A percentile compares a stretch with the other conserved stretches of the same genome.
Evolutionary conservation across 1,140 invertebrate genomes (phyloP).

Genomic region (Drosophila miranda): DNA sequence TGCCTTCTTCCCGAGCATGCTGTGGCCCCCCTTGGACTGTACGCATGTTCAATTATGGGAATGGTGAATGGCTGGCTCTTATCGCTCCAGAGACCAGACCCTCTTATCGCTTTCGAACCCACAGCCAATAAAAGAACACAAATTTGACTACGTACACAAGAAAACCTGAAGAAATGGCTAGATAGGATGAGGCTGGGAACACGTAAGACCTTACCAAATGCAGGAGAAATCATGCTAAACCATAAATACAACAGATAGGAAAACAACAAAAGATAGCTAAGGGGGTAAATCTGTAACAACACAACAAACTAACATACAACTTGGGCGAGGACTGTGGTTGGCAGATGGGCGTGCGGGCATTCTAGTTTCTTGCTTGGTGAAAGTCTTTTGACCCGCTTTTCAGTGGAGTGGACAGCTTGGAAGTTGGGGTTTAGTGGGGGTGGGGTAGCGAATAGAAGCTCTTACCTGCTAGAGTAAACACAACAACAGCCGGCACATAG

Average conservation of each 20-base stretch:
- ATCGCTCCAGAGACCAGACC: conserved; percentile 19
- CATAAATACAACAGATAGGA: conserved; percentile 33
- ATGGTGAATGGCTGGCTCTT: conserved; percentile 25
- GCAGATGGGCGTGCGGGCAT: conserved; percentile 5
- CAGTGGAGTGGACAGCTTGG: background rate
- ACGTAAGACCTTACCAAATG: conserved; percentile 45
- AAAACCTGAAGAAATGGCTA: conserved; percentile 37
- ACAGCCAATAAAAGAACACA: conserved; percentile 6
- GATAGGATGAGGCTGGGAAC: too few species aligned
- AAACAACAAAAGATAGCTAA: conserved; percentile 31
- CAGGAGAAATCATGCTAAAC: conserved; percentile 21
- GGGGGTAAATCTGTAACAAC: too few species aligned
- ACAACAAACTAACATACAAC: conserved; percentile 4
- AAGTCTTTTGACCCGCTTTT: conserved; percentile 64
- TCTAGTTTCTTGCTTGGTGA: conserved; percentile 51
- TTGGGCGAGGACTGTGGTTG: background rate
- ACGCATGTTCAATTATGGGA: conserved; percentile 10
- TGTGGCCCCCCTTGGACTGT: conserved; percentile 16
- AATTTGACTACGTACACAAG: conserved; percentile 66
- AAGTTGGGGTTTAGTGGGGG: background rate
- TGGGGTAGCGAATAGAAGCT: background rate
- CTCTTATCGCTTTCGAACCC: conserved; percentile 44
- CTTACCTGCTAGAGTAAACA: conserved; percentile 89
- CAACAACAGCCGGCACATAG: conserved; percentile 89
- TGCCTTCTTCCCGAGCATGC: background rate